Base-by-base conservation (phyloP, 1,140 invertebrate genomes). In the Globodera rostochiensis region DNA sequence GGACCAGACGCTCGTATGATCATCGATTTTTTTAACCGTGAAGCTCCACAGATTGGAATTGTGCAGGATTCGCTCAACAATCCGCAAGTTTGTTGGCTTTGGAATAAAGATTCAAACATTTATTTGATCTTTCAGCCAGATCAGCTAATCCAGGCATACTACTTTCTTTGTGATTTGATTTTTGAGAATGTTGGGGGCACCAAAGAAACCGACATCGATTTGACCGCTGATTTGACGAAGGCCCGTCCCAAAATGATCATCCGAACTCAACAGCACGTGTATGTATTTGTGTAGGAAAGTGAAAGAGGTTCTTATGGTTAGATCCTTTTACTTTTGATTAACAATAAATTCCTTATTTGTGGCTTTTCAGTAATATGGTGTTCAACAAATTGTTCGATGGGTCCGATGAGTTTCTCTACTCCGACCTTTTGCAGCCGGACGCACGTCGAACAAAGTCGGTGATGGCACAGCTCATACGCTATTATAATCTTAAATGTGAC, bases 351-450 rank as follows among this genome's bases (percentile, higher is more conserved):
- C 19, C 15, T 49, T 46, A n/a, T n/a, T 36, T 71, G 36, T 36
- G 36, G 25, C 66, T 21, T 80, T 64, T 0, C 25, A 81, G 80
- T 7, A 81, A 74, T 67, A 49, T 71, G 53, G 21, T 82, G 11
- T 82, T 82, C 80, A 66, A 73, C 69, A 74, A 78, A 21, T 47
- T 82, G 73, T 74, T 82, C 49, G 67, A 81, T n/a, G 81, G 78
- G 4, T 60, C 69, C 8, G 53, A 66, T 36, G 79, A 82, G 7
- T 82, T 82, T 47, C 57, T 49, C 21, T 82, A 82, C 64, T 71
- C 76, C 46, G 81, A 82, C 73, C 46, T 82, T 4, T 70, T 82
- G 46, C 78, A 74, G 19, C 81, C 81, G 9, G 77, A 82, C n/a
- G 13, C 75, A 5, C 36, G 60, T 5, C 53, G 74, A 21, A 82